Conservation (phyloP, 2,797 vertebrate genomes). For the Sebastes hopkinsi region DNA sequence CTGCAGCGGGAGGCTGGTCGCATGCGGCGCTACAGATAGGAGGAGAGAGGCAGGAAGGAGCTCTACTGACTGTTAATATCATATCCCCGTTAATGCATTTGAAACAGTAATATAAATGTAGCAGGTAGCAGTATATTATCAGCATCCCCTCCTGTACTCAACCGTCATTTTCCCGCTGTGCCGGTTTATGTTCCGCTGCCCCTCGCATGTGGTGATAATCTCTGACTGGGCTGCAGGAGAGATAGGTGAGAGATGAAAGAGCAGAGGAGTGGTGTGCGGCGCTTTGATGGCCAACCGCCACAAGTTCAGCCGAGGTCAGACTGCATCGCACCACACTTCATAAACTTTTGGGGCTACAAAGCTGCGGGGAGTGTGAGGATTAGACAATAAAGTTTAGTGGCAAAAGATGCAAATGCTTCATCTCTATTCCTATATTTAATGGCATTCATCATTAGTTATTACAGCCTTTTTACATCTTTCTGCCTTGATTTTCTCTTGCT, state of each 20-base stretch:
- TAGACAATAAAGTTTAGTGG: slow-evolving; percentile 49
- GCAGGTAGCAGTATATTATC: slow-evolving; percentile 11
- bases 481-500: neutral
- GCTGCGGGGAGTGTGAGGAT: slow-evolving; percentile 20
- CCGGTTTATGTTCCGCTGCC: slow-evolving; percentile 28
- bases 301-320: slow-evolving; percentile 44
- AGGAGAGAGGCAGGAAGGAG: neutral
- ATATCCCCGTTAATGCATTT: slow-evolving; percentile 13
- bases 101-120: slow-evolving; percentile 27
- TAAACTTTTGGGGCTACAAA: slow-evolving; percentile 45
- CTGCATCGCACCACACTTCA: slow-evolving; percentile 38
- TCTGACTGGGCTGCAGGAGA: slow-evolving; percentile 44
- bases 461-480: neutral
- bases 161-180: slow-evolving; percentile 26
- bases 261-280: neutral
- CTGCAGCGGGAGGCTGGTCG: slow-evolving; percentile 19
- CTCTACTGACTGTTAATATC: slow-evolving; percentile 28
- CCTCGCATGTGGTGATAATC: slow-evolving; percentile 48
- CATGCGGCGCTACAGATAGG: neutral
- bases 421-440: slow-evolving; percentile 42
- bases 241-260: slow-evolving; percentile 49
- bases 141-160: slow-evolving; percentile 16
- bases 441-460: slow-evolving; percentile 37
- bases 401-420: slow-evolving; percentile 36
- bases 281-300: slow-evolving; percentile 55